Base-by-base conservation (phyloP, 2,797 vertebrate species). In the Esox masquinongy region DNA sequence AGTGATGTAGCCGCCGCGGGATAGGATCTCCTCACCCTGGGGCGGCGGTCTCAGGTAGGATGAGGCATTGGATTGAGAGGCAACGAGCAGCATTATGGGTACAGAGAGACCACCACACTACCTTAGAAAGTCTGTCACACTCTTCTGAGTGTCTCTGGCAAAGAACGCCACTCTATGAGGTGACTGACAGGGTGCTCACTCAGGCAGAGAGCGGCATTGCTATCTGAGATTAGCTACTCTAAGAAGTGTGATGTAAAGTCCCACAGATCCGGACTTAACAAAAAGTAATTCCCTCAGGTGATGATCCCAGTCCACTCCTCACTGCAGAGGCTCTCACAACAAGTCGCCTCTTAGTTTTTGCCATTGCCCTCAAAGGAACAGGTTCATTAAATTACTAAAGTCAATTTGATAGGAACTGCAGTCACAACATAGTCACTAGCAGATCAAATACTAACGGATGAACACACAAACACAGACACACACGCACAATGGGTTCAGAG, bases 281-380 rank as follows among this genome's bases (percentile, higher is more conserved):
- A 77, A 83, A 84, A 87, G 85, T 88, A 92, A 90, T 85, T 84
- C 89, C 87, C 70, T 67, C 70, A 89, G 83, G 89, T 90, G 87
- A 78, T 88, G 90, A 88, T 82, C 83, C 73, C 12, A 76, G 82
- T 88, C 89, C 89, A 88, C 68, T 26, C 79, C 80, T 91, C 86
- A 90, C 90, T 92, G 77, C 78, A 72, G 49, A 49, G 43, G 12
- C 12, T 47, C 43, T 47, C 43, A 14, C 43, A 39, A 68, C 34
- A 70, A 77, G 51, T 82, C 77, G 59, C 66, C 59, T 71, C 1
- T 24, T 22, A 61, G 8, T 11, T n/a, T 22, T 61, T 24, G 56
- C 61, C 70, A 22, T 56, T 19, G 59, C 19, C 77, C 67, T 74
- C 49, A 31, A n/a, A 59, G 70, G 53, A 49, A 72, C 82, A 29